phyloP scores from a whole-genome alignment of 1,140 invertebrate genomes.

The Phthorimaea operculella region DNA sequence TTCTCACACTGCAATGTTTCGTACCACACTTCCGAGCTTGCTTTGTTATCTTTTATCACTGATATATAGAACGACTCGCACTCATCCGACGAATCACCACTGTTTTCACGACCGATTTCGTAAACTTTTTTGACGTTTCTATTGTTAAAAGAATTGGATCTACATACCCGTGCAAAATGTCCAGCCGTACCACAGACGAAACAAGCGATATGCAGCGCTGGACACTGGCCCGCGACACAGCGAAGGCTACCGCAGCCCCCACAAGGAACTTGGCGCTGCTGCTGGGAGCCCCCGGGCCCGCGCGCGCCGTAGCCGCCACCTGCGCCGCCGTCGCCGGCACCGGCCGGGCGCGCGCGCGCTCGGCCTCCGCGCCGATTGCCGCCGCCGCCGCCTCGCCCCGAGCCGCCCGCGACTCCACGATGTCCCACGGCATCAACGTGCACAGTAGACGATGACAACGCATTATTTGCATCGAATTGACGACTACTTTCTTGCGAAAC shows the following conservation, averaged over 20 bases:
- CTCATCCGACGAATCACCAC: neutral
- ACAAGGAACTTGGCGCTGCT: neutral
- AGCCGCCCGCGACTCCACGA: neutral
- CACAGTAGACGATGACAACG: neutral
- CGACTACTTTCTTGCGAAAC: slow-evolving; percentile 7
- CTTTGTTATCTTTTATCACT: slow-evolving; percentile 17
- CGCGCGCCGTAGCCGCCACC: slow-evolving; percentile 3
- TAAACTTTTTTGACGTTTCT: slow-evolving; percentile 18
- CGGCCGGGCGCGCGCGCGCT: slow-evolving; percentile 9
- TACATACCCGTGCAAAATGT: slow-evolving; percentile 9
- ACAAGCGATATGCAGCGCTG: too few relatives aligned
- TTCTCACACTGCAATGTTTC: slow-evolving; percentile 11
- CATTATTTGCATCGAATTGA: neutral
- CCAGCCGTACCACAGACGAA: too few relatives aligned
- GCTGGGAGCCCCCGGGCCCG: slow-evolving; percentile 8
- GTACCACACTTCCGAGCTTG: slow-evolving; percentile 14
- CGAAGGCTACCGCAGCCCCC: slow-evolving; percentile 1
- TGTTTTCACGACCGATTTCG: slow-evolving; percentile 23
- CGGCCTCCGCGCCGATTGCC: slow-evolving; percentile 14
- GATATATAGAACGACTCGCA: slow-evolving; percentile 5
- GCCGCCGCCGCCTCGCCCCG: slow-evolving; percentile 5
- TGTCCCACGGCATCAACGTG: slow-evolving; percentile 8
- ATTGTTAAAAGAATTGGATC: slow-evolving; percentile 7
- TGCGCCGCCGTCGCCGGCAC: slow-evolving; percentile 4
- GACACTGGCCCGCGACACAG: neutral